These are phyloP conservation scores for Etheostoma cragini DNA, from an alignment of 2,113 vertebrate species.

Conservation along the genomic window DNA sequence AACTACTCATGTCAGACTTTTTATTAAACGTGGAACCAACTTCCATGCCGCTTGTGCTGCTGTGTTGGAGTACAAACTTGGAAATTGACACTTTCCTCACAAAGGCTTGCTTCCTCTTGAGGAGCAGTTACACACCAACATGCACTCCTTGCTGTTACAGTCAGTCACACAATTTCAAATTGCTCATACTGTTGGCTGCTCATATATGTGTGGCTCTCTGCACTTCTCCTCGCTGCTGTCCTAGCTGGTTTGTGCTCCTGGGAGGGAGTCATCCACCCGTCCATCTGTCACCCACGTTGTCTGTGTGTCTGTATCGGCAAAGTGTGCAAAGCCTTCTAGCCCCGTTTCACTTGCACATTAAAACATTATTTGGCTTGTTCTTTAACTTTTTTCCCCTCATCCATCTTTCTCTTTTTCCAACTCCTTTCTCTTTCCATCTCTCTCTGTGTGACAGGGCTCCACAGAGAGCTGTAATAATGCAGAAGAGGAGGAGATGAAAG, in stretches of 20 bases:
- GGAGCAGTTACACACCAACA: conserved; percentile 7
- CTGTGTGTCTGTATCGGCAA: conserved; percentile 42
- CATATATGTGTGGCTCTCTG: conserved; percentile 40
- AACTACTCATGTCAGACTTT: neutral
- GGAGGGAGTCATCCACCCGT: conserved; percentile 57
- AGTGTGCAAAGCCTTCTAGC: conserved; percentile 21
- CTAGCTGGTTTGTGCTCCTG: conserved; percentile 83
- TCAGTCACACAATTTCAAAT: neutral
- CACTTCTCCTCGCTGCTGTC: conserved; percentile 53
- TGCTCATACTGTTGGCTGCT: conserved; percentile 19
- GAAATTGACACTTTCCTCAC: neutral
- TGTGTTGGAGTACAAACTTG: conserved; percentile 20
- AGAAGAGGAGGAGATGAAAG: conserved; percentile 99
- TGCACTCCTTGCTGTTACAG: conserved; percentile 14
- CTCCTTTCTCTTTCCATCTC: conserved; percentile 13
- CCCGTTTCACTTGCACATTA: conserved; percentile 2
- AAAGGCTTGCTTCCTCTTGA: neutral
- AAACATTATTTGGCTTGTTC: conserved; percentile 11
- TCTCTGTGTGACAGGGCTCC: conserved; percentile 87
- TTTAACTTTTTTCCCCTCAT: conserved; percentile 17
- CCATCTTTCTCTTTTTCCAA: conserved; percentile 10
- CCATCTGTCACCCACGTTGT: conserved; percentile 53
- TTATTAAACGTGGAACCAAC: neutral
- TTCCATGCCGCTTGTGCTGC: conserved; percentile 4
- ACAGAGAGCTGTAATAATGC: conserved; percentile 98